Conservation (phyloP, 1,140 invertebrate genomes). For the Charaxes varanes region DNA sequence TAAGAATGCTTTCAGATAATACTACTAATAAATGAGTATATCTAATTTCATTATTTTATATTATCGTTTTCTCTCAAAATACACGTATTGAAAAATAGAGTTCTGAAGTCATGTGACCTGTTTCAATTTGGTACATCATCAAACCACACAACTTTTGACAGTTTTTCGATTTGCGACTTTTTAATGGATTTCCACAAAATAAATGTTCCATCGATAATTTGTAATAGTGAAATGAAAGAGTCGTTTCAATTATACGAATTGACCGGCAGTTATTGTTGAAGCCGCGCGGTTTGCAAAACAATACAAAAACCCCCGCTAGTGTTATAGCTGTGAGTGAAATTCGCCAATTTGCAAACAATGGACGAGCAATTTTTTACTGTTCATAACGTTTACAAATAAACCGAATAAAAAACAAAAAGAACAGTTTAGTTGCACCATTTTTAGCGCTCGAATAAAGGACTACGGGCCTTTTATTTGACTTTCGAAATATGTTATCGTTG, state of each 20-base stretch:
- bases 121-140: no score
- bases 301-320: constrained; percentile 17
- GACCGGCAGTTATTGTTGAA: constrained; percentile 18
- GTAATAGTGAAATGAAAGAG: constrained; percentile 6
- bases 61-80: no score
- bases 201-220: no score
- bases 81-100: not conserved
- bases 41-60: no score
- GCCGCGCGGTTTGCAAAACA: constrained; percentile 14
- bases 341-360: constrained; percentile 19
- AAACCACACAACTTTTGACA: no score
- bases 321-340: constrained; percentile 17
- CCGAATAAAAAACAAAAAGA: constrained; percentile 13
- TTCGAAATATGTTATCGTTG: not conserved
- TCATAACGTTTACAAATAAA: constrained; percentile 13
- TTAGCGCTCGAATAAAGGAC: constrained; percentile 6
- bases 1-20: no score
- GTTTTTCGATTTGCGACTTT: no score
- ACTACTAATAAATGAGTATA: no score
- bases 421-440: constrained; percentile 6
- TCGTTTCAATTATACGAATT: constrained; percentile 14
- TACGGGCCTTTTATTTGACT: constrained; percentile 1
- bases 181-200: no score
- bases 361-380: constrained; percentile 13
- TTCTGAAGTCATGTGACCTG: no score